These are phyloP conservation scores for Buceros bicornis DNA, from an alignment of 2,797 vertebrate genomes.

Conservation along the genomic window DNA sequence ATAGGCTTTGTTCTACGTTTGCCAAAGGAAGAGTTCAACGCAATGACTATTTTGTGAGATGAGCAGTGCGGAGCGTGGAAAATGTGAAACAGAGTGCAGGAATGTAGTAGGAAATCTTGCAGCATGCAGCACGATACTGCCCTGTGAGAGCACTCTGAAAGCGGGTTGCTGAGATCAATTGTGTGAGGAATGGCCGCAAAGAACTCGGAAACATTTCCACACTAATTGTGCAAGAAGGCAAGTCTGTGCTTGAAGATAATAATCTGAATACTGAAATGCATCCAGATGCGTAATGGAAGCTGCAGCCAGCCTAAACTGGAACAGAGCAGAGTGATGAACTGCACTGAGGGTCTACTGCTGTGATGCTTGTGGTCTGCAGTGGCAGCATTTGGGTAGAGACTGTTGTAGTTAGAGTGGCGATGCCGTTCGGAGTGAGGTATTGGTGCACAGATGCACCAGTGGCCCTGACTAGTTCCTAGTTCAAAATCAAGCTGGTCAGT, in stretches of 20 bases:
- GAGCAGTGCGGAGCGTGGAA: not conserved
- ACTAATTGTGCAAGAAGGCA: not conserved
- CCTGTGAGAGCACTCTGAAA: not conserved
- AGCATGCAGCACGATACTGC: not conserved
- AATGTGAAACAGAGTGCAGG: not conserved
- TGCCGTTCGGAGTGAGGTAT: not conserved
- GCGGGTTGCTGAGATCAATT: not conserved
- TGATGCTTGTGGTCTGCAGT: not conserved
- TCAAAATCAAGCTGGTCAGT: not conserved
- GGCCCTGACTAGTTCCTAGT: not conserved
- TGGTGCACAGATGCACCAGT: not conserved
- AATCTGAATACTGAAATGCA: not conserved
- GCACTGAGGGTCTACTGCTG: not conserved
- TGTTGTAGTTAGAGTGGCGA: not conserved
- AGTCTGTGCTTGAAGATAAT: not conserved
- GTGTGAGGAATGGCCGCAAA: not conserved
- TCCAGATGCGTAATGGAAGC: not conserved
- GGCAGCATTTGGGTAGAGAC: rapidly evolving
- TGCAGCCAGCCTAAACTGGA: not conserved
- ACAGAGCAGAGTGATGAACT: not conserved
- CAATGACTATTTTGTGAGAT: not conserved
- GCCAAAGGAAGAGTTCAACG: not conserved
- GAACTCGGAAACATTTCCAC: not conserved
- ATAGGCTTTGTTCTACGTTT: not conserved
- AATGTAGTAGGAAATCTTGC: not conserved